Percentiles rank a stretch among this genome's conserved stretches.
phyloP scores from a whole-genome alignment of 2,797 vertebrate genomes.

The Urocyon cinereoargenteus region DNA sequence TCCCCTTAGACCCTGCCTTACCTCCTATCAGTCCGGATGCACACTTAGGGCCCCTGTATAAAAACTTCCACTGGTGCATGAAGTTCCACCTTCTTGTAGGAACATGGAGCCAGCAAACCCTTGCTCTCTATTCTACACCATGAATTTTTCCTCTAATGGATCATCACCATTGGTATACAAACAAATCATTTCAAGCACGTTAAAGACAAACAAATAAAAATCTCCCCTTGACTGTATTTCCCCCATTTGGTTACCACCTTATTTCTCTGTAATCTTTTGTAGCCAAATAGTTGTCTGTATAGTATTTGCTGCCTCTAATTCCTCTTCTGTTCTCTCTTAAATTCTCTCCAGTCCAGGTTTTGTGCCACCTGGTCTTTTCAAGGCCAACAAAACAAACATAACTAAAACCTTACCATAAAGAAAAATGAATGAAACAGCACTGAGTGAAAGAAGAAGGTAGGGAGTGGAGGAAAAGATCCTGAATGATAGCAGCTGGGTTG shows the following conservation, averaged over 20 bases:
- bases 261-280: not conserved
- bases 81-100: not conserved
- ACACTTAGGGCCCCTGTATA: not conserved
- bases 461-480: not conserved
- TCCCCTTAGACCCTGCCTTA: not conserved
- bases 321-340: not conserved
- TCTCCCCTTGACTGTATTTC: not conserved
- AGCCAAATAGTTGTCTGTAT: not conserved
- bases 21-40: not conserved
- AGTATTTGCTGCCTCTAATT: not conserved
- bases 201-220: constrained; percentile 3
- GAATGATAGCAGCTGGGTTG: not conserved
- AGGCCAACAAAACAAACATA: constrained; percentile 17
- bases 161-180: not conserved
- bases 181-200: not conserved
- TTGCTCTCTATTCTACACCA: not conserved
- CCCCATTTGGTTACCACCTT: not conserved
- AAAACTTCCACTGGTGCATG: not conserved
- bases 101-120: not conserved
- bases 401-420: not conserved
- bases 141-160: not conserved
- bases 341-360: not conserved
- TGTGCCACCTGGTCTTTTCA: not conserved
- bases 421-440: not conserved
- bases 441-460: not conserved